Conservation (phyloP, 92 coral and sea anemone species). For the Bergia sp. region DNA sequence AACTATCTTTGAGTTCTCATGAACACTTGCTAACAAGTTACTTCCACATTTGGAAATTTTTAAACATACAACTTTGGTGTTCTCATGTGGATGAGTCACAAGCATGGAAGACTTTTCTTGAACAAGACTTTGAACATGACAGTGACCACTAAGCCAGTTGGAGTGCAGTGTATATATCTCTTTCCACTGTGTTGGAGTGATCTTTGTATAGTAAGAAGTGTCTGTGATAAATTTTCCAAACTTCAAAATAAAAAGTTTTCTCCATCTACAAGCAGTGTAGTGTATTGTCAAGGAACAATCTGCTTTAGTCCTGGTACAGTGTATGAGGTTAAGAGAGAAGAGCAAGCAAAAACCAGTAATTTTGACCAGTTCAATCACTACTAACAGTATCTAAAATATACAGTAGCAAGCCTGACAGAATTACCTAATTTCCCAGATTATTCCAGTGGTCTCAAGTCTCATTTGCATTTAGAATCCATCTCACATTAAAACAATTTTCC, state of each 20-base stretch:
- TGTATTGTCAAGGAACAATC: constrained; percentile 42
- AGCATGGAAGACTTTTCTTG: constrained; percentile 46
- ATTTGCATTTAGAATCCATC: too few species aligned
- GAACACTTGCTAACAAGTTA: constrained; percentile 73
- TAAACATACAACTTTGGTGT: constrained; percentile 65
- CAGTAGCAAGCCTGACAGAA: too few species aligned
- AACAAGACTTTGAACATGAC: constrained; percentile 84
- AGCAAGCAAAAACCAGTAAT: too few species aligned
- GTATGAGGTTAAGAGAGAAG: neutral
- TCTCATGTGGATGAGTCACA: constrained; percentile 40
- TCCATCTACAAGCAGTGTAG: constrained; percentile 62
- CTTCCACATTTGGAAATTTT: constrained; percentile 84
- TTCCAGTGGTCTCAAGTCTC: too few species aligned
- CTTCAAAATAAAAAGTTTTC: constrained; percentile 62
- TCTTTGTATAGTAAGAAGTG: constrained; percentile 62
- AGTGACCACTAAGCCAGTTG: constrained; percentile 93
- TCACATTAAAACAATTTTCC: too few species aligned
- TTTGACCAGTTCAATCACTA: too few species aligned
- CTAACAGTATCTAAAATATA: too few species aligned
- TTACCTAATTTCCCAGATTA: too few species aligned
- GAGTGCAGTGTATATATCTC: constrained; percentile 76
- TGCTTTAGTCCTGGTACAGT: neutral
- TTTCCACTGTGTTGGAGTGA: constrained; percentile 87
- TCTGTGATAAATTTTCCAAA: constrained; percentile 77
- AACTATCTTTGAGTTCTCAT: constrained; percentile 59